Evolutionary conservation across 2,888 invertebrate genomes (phyloP).

Genomic region (Clostera curtula): DNA sequence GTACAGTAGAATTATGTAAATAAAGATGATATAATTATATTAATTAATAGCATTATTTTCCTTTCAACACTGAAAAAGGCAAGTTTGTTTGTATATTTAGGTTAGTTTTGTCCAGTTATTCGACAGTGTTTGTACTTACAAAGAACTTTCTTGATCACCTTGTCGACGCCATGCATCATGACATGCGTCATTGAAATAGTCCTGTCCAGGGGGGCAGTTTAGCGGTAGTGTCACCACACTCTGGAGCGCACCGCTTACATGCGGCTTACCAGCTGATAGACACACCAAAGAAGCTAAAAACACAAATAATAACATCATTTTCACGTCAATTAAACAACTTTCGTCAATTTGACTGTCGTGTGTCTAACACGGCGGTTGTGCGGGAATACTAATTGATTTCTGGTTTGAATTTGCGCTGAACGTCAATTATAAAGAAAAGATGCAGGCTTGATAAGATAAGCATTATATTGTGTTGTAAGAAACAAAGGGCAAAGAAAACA

Average conservation of each 20-base stretch:
- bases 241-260: constrained; percentile 8
- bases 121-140: constrained; percentile 11
- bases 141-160: constrained; percentile 9
- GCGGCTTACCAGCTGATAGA: constrained; percentile 16
- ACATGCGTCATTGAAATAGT: constrained; percentile 20
- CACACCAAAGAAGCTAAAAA: too few species aligned
- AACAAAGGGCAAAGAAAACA: constrained; percentile 5
- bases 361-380: constrained; percentile 14
- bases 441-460: constrained; percentile 26
- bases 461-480: constrained; percentile 9
- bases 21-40: too few species aligned
- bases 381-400: constrained; percentile 29
- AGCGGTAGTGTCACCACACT: constrained; percentile 29
- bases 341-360: background rate
- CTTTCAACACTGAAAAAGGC: too few species aligned
- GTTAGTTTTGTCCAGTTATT: too few species aligned
- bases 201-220: constrained; percentile 20
- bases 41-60: too few species aligned
- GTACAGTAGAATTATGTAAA: too few species aligned
- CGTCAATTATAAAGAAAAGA: constrained; percentile 17
- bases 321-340: constrained; percentile 7
- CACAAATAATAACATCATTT: constrained; percentile 14
- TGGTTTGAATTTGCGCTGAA: constrained; percentile 28
- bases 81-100: too few species aligned
- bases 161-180: constrained; percentile 13